Conservation (phyloP, 2,888 invertebrate species). For the Microplitis deprimator region DNA sequence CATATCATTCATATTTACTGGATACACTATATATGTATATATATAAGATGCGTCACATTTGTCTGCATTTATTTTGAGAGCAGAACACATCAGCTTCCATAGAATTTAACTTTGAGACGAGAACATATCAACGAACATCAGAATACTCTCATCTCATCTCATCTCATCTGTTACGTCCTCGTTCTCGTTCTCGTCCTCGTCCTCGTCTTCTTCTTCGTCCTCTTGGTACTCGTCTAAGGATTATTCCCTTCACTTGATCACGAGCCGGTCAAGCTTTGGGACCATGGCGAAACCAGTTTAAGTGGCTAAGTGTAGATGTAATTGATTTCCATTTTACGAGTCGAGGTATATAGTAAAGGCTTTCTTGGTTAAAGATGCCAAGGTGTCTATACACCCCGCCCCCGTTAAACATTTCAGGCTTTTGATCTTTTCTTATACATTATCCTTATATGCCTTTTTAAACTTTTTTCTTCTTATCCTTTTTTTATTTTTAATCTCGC, state of each 20-base stretch:
- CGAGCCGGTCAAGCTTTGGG: conserved; percentile 58
- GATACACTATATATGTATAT: too few species aligned
- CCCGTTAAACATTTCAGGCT: neutral
- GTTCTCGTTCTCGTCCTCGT: neutral
- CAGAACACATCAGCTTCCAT: too few species aligned
- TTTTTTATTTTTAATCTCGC: neutral
- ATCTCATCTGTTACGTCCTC: neutral
- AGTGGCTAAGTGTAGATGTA: conserved; percentile 71
- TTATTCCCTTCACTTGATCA: conserved; percentile 29
- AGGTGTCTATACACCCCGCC: conserved; percentile 32
- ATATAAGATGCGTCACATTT: too few species aligned
- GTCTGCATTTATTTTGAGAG: too few species aligned
- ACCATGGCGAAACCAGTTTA: conserved; percentile 72
- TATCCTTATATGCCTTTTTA: neutral
- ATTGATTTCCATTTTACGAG: conserved; percentile 72
- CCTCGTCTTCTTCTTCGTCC: neutral
- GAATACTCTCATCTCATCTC: conserved; percentile 10
- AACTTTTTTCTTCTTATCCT: neutral
- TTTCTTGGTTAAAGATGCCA: neutral
- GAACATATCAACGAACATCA: too few species aligned
- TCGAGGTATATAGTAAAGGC: conserved; percentile 44
- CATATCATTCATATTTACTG: too few species aligned
- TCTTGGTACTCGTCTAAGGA: neutral
- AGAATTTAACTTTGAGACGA: too few species aligned
- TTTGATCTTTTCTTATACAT: conserved; percentile 5